phyloP scores from a whole-genome alignment of 30 jellyfish, hydroid and myxozoan genomes.

The Mastigias papua region DNA sequence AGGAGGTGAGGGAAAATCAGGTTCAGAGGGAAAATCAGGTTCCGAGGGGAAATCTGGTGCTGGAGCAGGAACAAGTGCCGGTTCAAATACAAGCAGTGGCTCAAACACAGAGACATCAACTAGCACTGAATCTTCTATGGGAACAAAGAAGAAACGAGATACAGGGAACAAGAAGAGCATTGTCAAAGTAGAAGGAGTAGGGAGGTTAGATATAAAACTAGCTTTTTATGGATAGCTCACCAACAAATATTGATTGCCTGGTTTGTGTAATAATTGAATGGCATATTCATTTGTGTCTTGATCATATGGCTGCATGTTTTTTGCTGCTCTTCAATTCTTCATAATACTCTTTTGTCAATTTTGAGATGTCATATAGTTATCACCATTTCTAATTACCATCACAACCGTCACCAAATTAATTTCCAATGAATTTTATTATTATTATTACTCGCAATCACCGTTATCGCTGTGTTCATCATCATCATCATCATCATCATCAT shows the following conservation, averaged over 20 bases:
- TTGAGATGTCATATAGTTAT: no score
- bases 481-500: no score
- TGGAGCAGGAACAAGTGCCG: slow-evolving; percentile 89
- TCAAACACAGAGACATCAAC: slow-evolving; percentile 90
- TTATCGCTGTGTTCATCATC: no score
- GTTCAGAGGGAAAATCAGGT: slow-evolving; percentile 13
- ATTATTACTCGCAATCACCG: no score
- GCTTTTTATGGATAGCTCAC: background rate
- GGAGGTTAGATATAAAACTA: slow-evolving; percentile 37
- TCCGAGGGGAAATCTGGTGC: slow-evolving; percentile 68
- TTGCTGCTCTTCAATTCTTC: no score
- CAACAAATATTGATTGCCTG: background rate
- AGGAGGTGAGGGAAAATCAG: slow-evolving; percentile 17
- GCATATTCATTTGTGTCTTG: background rate
- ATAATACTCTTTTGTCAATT: no score
- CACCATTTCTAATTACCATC: no score
- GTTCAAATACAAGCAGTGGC: slow-evolving; percentile 78
- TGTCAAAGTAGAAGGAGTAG: slow-evolving; percentile 61
- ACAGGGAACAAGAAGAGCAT: slow-evolving; percentile 36
- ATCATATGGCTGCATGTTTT: no score
- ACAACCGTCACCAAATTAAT: no score
- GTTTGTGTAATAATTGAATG: background rate
- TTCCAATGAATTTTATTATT: no score
- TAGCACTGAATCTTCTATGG: slow-evolving; percentile 92
- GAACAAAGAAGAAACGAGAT: slow-evolving; percentile 74